phyloP scores from a whole-genome alignment of 2,113 vertebrate species.

The Oophaga pumilio region DNA sequence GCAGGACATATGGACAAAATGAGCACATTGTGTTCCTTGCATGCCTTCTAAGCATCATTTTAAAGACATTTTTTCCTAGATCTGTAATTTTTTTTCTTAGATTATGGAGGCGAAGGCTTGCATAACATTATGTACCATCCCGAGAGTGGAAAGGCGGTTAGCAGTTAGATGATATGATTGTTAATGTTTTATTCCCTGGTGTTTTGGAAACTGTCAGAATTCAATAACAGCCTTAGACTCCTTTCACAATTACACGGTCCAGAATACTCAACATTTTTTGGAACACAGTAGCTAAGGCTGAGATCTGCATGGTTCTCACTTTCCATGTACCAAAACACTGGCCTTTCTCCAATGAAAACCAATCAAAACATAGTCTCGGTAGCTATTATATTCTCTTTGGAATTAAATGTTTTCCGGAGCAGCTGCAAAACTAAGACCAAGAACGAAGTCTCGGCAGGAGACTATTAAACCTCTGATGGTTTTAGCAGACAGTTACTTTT shows the following conservation, averaged over 20 bases:
- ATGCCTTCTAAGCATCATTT: conserved; percentile 10
- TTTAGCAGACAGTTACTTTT: conserved; percentile 50
- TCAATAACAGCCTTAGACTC: conserved; percentile 50
- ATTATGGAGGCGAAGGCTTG: conserved; percentile 30
- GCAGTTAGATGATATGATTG: conserved; percentile 25
- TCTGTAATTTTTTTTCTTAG: conserved; percentile 35
- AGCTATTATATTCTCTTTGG: conserved; percentile 56
- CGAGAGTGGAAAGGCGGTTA: conserved; percentile 41
- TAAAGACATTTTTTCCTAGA: not conserved
- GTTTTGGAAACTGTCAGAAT: conserved; percentile 46
- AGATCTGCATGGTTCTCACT: conserved; percentile 30
- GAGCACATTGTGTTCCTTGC: conserved; percentile 9
- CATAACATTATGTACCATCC: conserved; percentile 46
- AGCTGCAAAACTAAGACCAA: conserved; percentile 38
- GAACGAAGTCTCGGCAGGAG: conserved; percentile 42
- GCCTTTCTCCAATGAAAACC: conserved; percentile 51
- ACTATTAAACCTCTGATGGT: conserved; percentile 45
- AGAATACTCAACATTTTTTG: conserved; percentile 52
- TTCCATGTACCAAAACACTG: conserved; percentile 57
- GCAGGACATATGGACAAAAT: not conserved
- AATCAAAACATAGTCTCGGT: conserved; percentile 48
- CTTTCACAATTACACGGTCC: conserved; percentile 52
- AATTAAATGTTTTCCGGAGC: conserved; percentile 53
- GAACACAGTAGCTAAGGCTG: conserved; percentile 51
- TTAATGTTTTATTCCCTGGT: conserved; percentile 46